Conservation (phyloP, 2,888 invertebrate species). For the Molorchus minor region DNA sequence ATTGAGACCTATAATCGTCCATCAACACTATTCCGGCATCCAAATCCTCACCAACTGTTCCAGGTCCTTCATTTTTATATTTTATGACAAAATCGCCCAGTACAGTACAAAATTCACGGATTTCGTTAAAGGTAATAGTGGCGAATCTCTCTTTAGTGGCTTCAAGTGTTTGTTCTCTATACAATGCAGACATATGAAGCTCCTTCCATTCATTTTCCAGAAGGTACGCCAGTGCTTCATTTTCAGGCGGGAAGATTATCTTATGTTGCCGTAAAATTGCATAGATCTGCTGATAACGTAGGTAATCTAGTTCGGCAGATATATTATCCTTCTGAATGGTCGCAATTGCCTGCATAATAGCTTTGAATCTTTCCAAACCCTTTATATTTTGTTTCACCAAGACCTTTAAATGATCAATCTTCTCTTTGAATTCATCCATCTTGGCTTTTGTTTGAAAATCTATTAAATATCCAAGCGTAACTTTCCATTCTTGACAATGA, state of each 20-base stretch:
- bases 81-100: slow-evolving; percentile 74
- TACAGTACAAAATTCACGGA: slow-evolving; percentile 72
- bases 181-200: slow-evolving; percentile 74
- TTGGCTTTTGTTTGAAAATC: slow-evolving; percentile 72
- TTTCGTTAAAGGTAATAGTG: slow-evolving; percentile 79
- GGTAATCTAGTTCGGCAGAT: slow-evolving; percentile 79
- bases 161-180: slow-evolving; percentile 74
- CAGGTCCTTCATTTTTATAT: slow-evolving; percentile 82
- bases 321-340: slow-evolving; percentile 79
- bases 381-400: slow-evolving; percentile 81
- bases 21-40: slow-evolving; percentile 76
- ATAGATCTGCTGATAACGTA: slow-evolving; percentile 81
- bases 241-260: slow-evolving; percentile 67
- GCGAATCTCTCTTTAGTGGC: slow-evolving; percentile 89
- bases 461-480: slow-evolving; percentile 75
- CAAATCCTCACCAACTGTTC: slow-evolving; percentile 79
- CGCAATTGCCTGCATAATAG: slow-evolving; percentile 84
- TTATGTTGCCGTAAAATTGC: slow-evolving; percentile 76
- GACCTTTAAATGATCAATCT: slow-evolving; percentile 69
- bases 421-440: slow-evolving; percentile 74
- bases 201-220: slow-evolving; percentile 76
- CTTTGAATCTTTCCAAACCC: slow-evolving; percentile 82
- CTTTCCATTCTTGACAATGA: slow-evolving; percentile 84
- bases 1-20: slow-evolving; percentile 74
- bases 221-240: slow-evolving; percentile 67